Percentiles rank a stretch among this genome's conserved stretches.
Evolutionary conservation across 53 echinoderm and acorn worm genomes (phyloP).

Genomic region (Apostichopus leukothele): DNA sequence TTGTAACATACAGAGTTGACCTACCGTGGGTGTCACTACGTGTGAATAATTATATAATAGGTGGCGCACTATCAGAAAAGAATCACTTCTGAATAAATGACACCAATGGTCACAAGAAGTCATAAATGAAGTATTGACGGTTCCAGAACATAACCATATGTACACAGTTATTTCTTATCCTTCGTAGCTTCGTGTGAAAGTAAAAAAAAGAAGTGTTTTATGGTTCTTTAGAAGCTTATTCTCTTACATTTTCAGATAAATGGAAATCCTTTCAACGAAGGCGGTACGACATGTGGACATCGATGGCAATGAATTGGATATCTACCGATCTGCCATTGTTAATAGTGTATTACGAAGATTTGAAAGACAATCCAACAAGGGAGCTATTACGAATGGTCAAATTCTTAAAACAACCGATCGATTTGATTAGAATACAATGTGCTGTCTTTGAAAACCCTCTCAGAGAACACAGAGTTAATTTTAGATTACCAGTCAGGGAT

Average conservation of each 20-base stretch:
- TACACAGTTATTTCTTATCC: neutral
- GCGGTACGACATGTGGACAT: neutral
- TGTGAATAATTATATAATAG: too few relatives aligned
- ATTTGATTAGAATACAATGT: constrained; percentile 21
- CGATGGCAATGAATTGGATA: constrained; percentile 17
- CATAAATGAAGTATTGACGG: too few relatives aligned
- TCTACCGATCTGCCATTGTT: neutral
- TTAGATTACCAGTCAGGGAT: neutral
- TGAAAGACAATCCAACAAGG: neutral
- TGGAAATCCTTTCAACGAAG: neutral
- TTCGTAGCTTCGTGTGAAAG: too few relatives aligned
- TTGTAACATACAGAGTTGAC: too few relatives aligned
- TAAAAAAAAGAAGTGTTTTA: too few relatives aligned
- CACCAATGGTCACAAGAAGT: too few relatives aligned
- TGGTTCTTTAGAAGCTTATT: too few relatives aligned
- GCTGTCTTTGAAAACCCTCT: neutral
- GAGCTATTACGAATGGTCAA: constrained; percentile 29
- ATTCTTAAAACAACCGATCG: constrained; percentile 6
- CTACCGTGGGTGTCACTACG: too few relatives aligned
- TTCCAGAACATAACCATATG: too few relatives aligned
- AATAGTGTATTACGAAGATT: constrained; percentile 30
- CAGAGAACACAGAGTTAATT: neutral
- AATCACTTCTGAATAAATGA: too few relatives aligned
- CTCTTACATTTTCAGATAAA: neutral
- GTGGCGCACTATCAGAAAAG: too few relatives aligned